A percentile compares a stretch with the other conserved stretches of the same genome.
phyloP scores from a whole-genome alignment of 2,113 vertebrate genomes.

The Solea solea region DNA sequence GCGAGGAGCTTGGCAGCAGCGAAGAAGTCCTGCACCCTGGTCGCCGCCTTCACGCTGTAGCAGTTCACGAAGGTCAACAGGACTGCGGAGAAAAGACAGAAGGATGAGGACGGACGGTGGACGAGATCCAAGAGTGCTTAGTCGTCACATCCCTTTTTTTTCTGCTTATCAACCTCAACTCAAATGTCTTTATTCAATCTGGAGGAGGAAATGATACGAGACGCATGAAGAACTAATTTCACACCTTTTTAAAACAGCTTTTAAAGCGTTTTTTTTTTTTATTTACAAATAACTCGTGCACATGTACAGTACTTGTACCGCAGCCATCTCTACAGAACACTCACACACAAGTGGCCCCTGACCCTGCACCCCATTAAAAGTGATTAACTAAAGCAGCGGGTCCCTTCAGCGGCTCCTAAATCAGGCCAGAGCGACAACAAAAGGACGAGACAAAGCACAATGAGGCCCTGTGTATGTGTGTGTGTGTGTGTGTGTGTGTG shows the following conservation, averaged over 20 bases:
- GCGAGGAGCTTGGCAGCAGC: constrained; percentile 94
- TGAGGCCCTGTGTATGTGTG: constrained; percentile 63
- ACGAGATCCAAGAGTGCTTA: no score
- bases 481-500: constrained; percentile 5
- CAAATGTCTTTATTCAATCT: no score
- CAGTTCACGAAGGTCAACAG: constrained; percentile 94
- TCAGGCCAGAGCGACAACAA: constrained; percentile 65
- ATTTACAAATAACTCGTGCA: no score
- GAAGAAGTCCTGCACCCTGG: constrained; percentile 94
- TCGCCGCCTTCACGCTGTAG: constrained; percentile 96
- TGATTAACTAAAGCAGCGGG: constrained; percentile 70
- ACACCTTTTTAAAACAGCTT: background rate
- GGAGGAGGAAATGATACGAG: no score
- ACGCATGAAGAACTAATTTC: background rate
- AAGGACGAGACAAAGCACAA: constrained; percentile 68
- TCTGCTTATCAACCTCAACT: no score
- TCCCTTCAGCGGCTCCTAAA: constrained; percentile 73
- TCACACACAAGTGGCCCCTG: constrained; percentile 10
- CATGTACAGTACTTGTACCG: no score
- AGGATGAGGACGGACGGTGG: no score
- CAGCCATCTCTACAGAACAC: background rate
- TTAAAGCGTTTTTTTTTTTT: background rate
- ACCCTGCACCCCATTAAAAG: constrained; percentile 57
- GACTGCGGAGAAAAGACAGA: constrained; percentile 77
- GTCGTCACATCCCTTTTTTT: background rate